Conservation (phyloP, 2,113 vertebrate species). For the Corythoichthys haematopterus region DNA sequence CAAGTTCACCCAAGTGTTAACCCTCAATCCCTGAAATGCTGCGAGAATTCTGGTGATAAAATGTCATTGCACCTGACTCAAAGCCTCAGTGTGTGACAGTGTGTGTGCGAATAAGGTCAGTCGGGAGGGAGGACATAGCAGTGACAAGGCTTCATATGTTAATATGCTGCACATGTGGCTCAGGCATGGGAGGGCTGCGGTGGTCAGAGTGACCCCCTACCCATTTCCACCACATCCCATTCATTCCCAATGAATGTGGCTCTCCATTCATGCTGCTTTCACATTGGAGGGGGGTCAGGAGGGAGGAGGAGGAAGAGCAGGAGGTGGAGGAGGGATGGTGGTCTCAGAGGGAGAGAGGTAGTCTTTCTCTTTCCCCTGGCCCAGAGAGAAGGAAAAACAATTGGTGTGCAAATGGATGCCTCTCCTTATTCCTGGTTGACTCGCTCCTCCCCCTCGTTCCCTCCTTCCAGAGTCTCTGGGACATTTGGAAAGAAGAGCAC, state of each 20-base stretch:
- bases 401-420: conserved; percentile 75
- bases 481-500: conserved; percentile 37
- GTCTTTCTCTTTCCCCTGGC: conserved; percentile 66
- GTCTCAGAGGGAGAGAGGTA: conserved; percentile 65
- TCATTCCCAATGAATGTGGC: conserved; percentile 67
- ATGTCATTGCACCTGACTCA: conserved; percentile 55
- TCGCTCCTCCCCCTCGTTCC: conserved; percentile 29
- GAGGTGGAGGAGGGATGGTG: conserved; percentile 21
- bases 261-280: conserved; percentile 72
- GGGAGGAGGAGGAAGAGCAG: conserved; percentile 14
- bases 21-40: conserved; percentile 30
- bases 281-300: conserved; percentile 55
- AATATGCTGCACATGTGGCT: conserved; percentile 74
- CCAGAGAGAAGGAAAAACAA: conserved; percentile 72
- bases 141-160: conserved; percentile 74
- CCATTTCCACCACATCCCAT: conserved; percentile 68
- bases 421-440: conserved; percentile 65
- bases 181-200: conserved; percentile 54
- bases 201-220: conserved; percentile 68
- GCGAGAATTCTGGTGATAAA: conserved; percentile 46
- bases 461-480: conserved; percentile 23
- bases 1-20: conserved; percentile 24
- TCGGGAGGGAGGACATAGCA: conserved; percentile 56
- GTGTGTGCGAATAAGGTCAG: conserved; percentile 47
- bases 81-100: conserved; percentile 25